Percentiles rank a stretch among this genome's conserved stretches.
Conservation (phyloP, 2,888 invertebrate species). For the Embidobia sp. region DNA sequence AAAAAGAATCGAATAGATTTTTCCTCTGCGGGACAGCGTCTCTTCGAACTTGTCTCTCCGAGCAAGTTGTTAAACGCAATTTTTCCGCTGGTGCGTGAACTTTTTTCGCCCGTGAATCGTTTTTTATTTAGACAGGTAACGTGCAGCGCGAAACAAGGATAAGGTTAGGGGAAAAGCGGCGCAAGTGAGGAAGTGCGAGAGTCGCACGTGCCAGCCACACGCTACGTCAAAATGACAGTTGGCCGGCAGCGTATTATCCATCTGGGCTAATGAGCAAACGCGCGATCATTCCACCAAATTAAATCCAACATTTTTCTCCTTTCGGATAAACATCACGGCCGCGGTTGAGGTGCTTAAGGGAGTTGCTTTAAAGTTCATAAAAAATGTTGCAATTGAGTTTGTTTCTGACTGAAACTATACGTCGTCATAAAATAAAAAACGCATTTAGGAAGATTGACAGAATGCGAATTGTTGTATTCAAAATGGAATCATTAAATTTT, state of each 20-base stretch:
- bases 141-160: slow-evolving; percentile 67
- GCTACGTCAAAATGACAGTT: slow-evolving; percentile 81
- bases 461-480: no score
- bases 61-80: no score
- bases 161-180: slow-evolving; percentile 71
- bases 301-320: slow-evolving; percentile 63
- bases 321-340: slow-evolving; percentile 36
- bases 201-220: slow-evolving; percentile 81
- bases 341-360: no score
- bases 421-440: no score
- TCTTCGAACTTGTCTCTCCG: no score
- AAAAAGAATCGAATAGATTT: no score
- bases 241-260: slow-evolving; percentile 76
- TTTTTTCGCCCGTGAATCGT: neutral
- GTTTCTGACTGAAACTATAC: no score
- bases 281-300: slow-evolving; percentile 66
- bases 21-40: no score
- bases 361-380: no score
- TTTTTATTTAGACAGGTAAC: slow-evolving; percentile 32
- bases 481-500: no score
- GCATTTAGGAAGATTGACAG: no score
- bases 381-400: no score
- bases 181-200: slow-evolving; percentile 70
- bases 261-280: slow-evolving; percentile 58
- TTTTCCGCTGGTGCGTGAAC: slow-evolving; percentile 11